Percentiles rank a stretch among this genome's conserved stretches.
Evolutionary conservation across 64 coral and sea anemone species (phyloP).

Genomic region (Porites australiensis): DNA sequence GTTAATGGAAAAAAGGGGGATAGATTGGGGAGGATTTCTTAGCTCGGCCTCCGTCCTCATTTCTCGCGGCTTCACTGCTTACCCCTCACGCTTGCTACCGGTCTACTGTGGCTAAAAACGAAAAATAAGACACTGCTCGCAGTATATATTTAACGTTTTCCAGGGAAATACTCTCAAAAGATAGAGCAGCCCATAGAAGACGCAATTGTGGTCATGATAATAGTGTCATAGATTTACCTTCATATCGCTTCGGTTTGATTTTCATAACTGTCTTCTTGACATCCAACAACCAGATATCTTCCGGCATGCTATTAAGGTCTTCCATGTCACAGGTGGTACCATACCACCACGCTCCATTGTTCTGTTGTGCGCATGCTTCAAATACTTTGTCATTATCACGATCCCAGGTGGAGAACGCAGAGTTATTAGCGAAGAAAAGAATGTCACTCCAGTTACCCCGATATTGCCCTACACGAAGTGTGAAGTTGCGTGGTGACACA

Average conservation of each 20-base stretch:
- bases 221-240: not conserved
- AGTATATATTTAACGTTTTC: no score
- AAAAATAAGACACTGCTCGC: no score
- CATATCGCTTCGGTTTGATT: not conserved
- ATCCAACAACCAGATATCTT: not conserved
- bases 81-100: no score
- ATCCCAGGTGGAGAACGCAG: constrained; percentile 20
- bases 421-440: not conserved
- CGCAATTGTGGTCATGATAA: no score
- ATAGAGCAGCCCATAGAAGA: no score
- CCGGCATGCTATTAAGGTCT: constrained; percentile 14
- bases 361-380: not conserved
- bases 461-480: not conserved
- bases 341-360: constrained; percentile 42
- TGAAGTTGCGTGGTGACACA: not conserved
- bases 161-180: no score
- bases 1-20: no score
- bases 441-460: not conserved
- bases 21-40: no score
- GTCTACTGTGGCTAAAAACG: no score
- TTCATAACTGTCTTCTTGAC: not conserved
- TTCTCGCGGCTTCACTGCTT: no score
- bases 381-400: not conserved
- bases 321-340: not conserved
- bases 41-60: no score